phyloP scores from a whole-genome alignment of 1,140 invertebrate species.

The Neocloeon triangulifer region DNA sequence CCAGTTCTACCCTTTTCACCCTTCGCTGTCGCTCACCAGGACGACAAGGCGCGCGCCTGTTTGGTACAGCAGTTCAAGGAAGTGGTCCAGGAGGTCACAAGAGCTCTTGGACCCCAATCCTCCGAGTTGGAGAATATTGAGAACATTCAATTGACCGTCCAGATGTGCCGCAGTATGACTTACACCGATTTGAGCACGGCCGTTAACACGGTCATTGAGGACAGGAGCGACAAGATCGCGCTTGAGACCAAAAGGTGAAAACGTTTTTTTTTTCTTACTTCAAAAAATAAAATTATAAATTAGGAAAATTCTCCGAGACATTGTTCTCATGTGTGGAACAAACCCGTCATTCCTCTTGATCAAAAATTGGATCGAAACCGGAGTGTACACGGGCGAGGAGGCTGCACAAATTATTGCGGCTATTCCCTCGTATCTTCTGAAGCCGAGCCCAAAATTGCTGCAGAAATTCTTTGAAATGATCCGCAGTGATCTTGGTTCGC shows the following conservation, averaged over 20 bases:
- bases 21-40: neutral
- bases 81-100: neutral
- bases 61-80: neutral
- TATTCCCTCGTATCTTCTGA: neutral
- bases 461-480: too few species aligned
- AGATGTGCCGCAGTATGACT: constrained; percentile 1
- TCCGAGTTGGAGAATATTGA: neutral
- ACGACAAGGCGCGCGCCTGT: neutral
- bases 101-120: neutral
- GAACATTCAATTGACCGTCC: neutral
- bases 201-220: neutral
- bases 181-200: neutral
- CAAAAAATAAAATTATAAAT: too few species aligned
- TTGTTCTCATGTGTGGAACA: constrained; percentile 5
- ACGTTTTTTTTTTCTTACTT: too few species aligned
- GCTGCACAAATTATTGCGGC: neutral
- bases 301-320: constrained; percentile 5
- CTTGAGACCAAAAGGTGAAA: constrained; percentile 1
- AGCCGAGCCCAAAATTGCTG: neutral
- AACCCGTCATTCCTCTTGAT: constrained; percentile 4
- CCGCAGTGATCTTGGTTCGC: too few species aligned
- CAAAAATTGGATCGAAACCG: constrained; percentile 4
- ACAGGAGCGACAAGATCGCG: neutral
- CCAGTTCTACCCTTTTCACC: neutral
- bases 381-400: neutral